Base-by-base conservation (phyloP, 1,140 invertebrate genomes). In the Mamestra configurata region DNA sequence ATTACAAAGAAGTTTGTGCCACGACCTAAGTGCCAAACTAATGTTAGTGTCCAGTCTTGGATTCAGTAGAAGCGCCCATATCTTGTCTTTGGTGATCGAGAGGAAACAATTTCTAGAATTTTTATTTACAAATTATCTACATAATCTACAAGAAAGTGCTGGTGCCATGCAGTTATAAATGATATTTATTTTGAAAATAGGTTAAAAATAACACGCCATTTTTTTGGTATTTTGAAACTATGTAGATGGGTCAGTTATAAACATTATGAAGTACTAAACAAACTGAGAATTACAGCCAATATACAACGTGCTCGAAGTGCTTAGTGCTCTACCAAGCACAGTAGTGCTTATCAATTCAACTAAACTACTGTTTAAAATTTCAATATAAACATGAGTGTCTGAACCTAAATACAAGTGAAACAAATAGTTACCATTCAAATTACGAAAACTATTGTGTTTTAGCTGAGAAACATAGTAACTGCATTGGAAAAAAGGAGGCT, bases 91-190 rank as follows among this genome's bases (percentile, higher is more conserved):
- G 15, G 35, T 40, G 3, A 18, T 66, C n/a, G 35, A 18, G 35
- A 20, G 13, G 11, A 37, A 20, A 66, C 15, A 20, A 66, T 18
- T 5, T 27, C 35, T 40, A 20, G 10, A 8, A 8, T 40, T 18
- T 37, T 66, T 40, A 66, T 66, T 66, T 66, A 66, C 61, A 66
- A 66, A 66, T 11, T 66, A 66, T 66, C 35, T 66, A 64, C 35
- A 64, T 37, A 4, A 64, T 22, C 18, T 5, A 31, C 27, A 5
- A 31, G n/a, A n/a, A n/a, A n/a, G 27, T 31, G 27, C 2, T 5
- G 27, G 35, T 40, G 35, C 35, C 61, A 66, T 66, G 61, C 61
- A 66, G n/a, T 64, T 64, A 37, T 27, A 22, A 24, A 57, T n/a
- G n/a, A n/a, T n/a, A n/a, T n/a, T n/a, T n/a, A n/a, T n/a, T n/a